Conservation (phyloP, 1,140 invertebrate species). For the Linepithema humile region DNA sequence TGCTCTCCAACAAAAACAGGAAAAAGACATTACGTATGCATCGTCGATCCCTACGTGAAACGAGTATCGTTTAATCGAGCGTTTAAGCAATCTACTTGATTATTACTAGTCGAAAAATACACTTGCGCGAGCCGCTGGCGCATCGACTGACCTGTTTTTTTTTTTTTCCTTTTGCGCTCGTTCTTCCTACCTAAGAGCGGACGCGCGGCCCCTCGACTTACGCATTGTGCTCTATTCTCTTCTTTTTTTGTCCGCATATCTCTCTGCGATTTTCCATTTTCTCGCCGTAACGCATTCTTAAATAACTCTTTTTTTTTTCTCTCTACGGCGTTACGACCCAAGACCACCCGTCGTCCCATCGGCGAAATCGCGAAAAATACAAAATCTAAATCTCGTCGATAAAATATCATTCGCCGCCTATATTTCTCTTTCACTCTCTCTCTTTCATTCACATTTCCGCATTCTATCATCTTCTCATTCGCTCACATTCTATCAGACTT, state of each 20-base stretch:
- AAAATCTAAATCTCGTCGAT: conserved; percentile 81
- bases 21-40: conserved; percentile 57
- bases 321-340: conserved; percentile 44
- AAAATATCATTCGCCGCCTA: conserved; percentile 76
- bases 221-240: conserved; percentile 52
- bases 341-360: conserved; percentile 72
- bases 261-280: conserved; percentile 37
- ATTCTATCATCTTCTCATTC: conserved; percentile 21
- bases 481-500: conserved; percentile 45
- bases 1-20: conserved; percentile 72
- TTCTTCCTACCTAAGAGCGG: conserved; percentile 54
- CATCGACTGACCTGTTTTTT: conserved; percentile 41
- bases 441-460: background rate
- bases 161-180: conserved; percentile 22
- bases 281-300: background rate
- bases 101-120: conserved; percentile 65
- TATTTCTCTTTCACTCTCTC: background rate
- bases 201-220: conserved; percentile 60
- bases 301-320: background rate
- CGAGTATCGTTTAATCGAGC: conserved; percentile 64
- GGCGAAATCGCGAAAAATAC: conserved; percentile 78
- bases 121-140: conserved; percentile 46
- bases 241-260: conserved; percentile 39
- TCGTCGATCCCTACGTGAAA: conserved; percentile 75
- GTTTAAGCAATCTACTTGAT: conserved; percentile 17